Base-by-base conservation (phyloP, 2,888 invertebrate genomes). In the Pammene aurita region DNA sequence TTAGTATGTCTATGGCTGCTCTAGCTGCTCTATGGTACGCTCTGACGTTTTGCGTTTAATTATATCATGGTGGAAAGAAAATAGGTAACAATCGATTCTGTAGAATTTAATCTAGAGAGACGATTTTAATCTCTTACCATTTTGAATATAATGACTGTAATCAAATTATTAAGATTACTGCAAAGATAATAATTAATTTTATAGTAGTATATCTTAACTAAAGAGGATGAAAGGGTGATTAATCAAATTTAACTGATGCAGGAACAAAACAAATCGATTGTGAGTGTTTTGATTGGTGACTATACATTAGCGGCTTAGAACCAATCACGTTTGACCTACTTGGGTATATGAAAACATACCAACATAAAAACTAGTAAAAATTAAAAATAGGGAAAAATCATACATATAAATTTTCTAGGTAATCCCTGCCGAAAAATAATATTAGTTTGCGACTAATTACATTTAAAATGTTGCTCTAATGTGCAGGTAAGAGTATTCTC, bases 321-420 rank as follows among this genome's bases (percentile, higher is more conserved):
- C 69, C 69, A 69, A 69, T 69, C 65, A 64, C 42, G 46, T 41
- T 35, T 54, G 60, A 34, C 48, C 41, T 41, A 42, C 34, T 48
- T 64, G 46, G 41, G 54, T 64, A 58, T 54, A 69, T 69, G 64
- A 69, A 69, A 69, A 72, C 62, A 54, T 48, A 73, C 66, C 67
- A 67, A 67, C 55, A 41, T 56, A 48, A 67, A 56, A 66, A 66
- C 57, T 61, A 71, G 75, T 72, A 80, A 80, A 82, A 84, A 85
- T 78, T 80, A 78, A 84, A 85, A 85, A 82, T 83, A 85, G 78
- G 81, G 82, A 84, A 86, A 85, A 80, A 82, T 79, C 78, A 75
- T 78, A 82, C 76, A 80, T 78, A 78, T 79, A 84, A 84, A 81
- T 79, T 80, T 80, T 79, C 78, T 80, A 83, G 80, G 81, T 83